Conservation (phyloP, 1,140 invertebrate species). For the Rhagoletis pomonella region DNA sequence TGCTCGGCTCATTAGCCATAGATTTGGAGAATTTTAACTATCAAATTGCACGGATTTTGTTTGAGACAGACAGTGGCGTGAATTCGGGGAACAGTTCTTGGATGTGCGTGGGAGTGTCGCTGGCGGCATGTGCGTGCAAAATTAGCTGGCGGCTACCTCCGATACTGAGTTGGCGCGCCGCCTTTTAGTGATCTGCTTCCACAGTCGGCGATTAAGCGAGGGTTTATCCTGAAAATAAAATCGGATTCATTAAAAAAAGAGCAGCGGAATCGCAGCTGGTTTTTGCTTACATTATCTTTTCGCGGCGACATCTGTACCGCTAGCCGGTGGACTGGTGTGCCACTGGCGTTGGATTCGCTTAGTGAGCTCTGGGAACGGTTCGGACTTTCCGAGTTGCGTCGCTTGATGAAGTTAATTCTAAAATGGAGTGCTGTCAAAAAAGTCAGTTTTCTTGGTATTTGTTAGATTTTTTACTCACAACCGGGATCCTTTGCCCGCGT, state of each 20-base stretch:
- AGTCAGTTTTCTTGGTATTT: not conserved
- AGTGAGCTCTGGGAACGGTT: slow-evolving; percentile 73
- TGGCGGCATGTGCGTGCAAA: not conserved
- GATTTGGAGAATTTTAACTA: not conserved
- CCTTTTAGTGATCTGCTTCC: slow-evolving; percentile 77
- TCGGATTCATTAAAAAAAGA: not conserved
- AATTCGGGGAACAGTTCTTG: not conserved
- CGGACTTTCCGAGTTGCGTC: slow-evolving; percentile 72
- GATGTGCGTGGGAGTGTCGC: not conserved
- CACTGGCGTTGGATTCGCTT: slow-evolving; percentile 67
- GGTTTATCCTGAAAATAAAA: slow-evolving; percentile 75
- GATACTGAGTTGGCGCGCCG: slow-evolving; percentile 74
- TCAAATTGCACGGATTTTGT: not conserved
- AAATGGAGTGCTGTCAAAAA: slow-evolving; percentile 52
- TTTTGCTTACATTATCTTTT: slow-evolving; percentile 74
- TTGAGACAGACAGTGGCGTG: not conserved
- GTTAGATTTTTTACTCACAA: slow-evolving; percentile 62
- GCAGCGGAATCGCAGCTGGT: not conserved
- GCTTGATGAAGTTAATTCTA: slow-evolving; percentile 76
- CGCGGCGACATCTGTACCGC: slow-evolving; percentile 74
- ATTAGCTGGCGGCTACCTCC: slow-evolving; percentile 70
- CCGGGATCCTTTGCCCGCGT: slow-evolving; percentile 68
- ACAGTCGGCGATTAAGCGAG: slow-evolving; percentile 75
- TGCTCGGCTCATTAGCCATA: not conserved
- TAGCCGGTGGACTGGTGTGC: slow-evolving; percentile 65